phyloP scores from a whole-genome alignment of 1,140 invertebrate genomes.

The Acromyrmex echinatior region DNA sequence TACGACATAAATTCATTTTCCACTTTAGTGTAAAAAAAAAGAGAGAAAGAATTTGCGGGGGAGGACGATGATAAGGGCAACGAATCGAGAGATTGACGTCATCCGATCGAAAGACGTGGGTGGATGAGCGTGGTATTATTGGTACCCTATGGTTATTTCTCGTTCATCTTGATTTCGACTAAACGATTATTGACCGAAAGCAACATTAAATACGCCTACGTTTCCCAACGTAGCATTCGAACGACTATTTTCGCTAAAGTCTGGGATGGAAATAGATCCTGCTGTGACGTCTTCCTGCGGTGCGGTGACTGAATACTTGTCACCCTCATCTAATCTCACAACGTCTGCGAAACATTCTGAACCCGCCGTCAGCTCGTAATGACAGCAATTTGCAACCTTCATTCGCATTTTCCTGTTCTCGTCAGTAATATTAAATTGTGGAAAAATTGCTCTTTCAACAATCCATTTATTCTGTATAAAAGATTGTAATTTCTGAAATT shows the following conservation, averaged over 20 bases:
- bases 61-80: slow-evolving; percentile 9
- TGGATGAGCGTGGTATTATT: not conserved
- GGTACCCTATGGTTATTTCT: slow-evolving; percentile 21
- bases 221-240: slow-evolving; percentile 31
- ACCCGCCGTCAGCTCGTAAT: not conserved
- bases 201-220: slow-evolving; percentile 61
- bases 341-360: not conserved
- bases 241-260: slow-evolving; percentile 55
- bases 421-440: not conserved
- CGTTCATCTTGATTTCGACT: slow-evolving; percentile 5
- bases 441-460: not conserved
- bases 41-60: not conserved
- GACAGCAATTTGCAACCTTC: not conserved
- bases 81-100: slow-evolving; percentile 70
- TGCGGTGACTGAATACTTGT: not conserved
- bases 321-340: slow-evolving; percentile 40
- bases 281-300: not conserved
- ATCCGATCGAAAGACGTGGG: slow-evolving; percentile 61
- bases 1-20: slow-evolving; percentile 12
- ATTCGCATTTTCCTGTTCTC: too few relatives aligned
- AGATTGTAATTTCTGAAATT: not conserved
- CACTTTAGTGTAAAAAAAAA: not conserved
- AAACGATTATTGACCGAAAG: slow-evolving; percentile 62
- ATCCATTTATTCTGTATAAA: not conserved
- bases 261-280: slow-evolving; percentile 54